Evolutionary conservation across 2,888 invertebrate genomes (phyloP), one percentile per base, ranked within the genome.

Genomic region (Papilio protenor): DNA sequence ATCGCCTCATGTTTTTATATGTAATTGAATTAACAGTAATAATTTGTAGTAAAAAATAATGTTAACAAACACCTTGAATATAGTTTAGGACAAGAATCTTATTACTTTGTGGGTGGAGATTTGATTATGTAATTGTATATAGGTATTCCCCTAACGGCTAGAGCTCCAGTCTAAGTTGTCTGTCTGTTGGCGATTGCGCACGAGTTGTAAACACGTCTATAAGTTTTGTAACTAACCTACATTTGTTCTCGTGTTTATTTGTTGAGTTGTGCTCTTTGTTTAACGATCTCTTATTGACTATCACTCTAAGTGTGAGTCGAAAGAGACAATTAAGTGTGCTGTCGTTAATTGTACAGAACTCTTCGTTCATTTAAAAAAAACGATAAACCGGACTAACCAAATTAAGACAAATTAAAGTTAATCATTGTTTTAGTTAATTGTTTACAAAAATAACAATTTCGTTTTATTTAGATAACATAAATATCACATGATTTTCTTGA

Each of bases 211-310:
- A 69, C 66, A 69, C 33, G 66, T 45, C 45, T 45, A 18, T 11
- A 40, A 4, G 40, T 40, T 69, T 69, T 45, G 66, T 69, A 40
- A 45, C 45, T 69, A 45, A 14, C 66, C 66, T 45, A 45, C 45
- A 45, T 69, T 69, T n/a, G 33, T 12, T 45, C 18, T n/a, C 21
- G 40, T 45, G 45, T 45, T 69, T 69, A 69, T 45, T 45, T 45
- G 45, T 45, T 45, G 40, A 27, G 40, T 66, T 40, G n/a, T 69
- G 21, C 45, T 45, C 66, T 69, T 45, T 69, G 45, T 12, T 69
- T 45, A 45, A 66, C 66, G 12, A 66, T 66, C 33, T 8, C 18
- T 64, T 64, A 64, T 64, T 64, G 12, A 64, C 27, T 23, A 64
- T 64, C 66, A 40, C 66, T 66, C 33, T 11, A 27, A 40, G 40